A percentile compares a stretch with the other conserved stretches of the same genome.
Conservation (phyloP, 2,113 vertebrate species). For the Mustela nigripes region DNA sequence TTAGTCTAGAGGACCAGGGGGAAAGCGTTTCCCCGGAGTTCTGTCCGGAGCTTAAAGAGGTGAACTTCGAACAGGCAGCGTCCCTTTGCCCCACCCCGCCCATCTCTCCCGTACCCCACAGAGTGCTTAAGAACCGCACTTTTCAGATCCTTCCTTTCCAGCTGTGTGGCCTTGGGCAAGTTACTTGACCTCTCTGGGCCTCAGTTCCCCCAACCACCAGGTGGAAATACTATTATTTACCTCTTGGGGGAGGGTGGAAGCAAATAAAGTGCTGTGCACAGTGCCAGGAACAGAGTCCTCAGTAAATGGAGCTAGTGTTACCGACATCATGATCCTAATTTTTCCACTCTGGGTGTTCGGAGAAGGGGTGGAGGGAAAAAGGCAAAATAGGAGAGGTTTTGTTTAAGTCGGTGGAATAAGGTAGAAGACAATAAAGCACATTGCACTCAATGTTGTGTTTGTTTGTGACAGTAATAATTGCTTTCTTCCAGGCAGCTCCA, state of each 20-base stretch:
- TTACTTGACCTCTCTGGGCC: conserved; percentile 16
- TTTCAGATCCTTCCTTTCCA: not conserved
- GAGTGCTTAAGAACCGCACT: not conserved
- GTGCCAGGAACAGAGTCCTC: not conserved
- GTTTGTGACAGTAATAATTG: not conserved
- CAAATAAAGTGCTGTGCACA: not conserved
- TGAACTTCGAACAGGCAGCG: not conserved
- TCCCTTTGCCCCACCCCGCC: no score
- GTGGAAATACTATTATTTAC: not conserved
- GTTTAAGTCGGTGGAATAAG: not conserved
- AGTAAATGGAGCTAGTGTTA: not conserved
- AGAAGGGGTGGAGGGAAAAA: not conserved
- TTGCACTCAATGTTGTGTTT: not conserved
- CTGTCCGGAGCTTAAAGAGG: not conserved
- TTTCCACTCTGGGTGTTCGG: not conserved
- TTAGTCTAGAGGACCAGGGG: not conserved
- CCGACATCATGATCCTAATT: not conserved
- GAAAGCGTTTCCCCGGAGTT: not conserved
- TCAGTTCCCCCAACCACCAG: not conserved
- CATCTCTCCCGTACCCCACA: not conserved
- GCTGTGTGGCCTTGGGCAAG: not conserved
- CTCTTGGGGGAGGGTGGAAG: not conserved
- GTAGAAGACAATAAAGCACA: not conserved
- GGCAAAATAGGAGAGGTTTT: not conserved
- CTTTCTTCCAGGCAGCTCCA: not conserved